A percentile compares a stretch with the other conserved stretches of the same genome.
Conservation (phyloP, 2,797 vertebrate species). For the Phoeniculus purpureus region DNA sequence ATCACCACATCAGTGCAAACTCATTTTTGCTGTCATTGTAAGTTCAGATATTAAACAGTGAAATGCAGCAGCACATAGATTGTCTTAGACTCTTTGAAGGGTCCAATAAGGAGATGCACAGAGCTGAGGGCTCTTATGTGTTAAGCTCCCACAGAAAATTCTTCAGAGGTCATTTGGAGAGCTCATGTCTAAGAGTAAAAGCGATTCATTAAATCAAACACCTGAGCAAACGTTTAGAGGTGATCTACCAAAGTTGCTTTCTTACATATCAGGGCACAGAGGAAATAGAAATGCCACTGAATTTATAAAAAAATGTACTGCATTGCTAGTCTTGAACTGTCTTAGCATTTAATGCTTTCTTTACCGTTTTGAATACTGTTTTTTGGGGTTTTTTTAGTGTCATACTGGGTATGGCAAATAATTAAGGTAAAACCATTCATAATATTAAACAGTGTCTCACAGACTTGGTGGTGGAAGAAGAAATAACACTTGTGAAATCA, state of each 20-base stretch:
- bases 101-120: background rate
- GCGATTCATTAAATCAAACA: conserved; percentile 2
- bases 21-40: background rate
- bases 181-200: background rate
- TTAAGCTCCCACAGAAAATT: background rate
- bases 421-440: background rate
- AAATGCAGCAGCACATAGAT: background rate
- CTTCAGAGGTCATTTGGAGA: background rate
- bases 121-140: background rate
- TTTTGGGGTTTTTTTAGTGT: background rate
- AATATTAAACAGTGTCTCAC: background rate
- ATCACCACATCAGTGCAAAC: background rate
- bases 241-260: background rate
- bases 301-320: background rate
- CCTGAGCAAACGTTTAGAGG: background rate
- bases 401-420: background rate
- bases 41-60: background rate
- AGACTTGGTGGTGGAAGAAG: background rate
- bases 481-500: background rate
- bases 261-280: background rate
- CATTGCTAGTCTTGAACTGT: background rate
- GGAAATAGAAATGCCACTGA: background rate
- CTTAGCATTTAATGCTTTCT: background rate
- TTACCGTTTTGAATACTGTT: background rate
- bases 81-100: background rate